Evolutionary conservation across 2,113 vertebrate genomes (phyloP).

Genomic region (Corydoras maculifer): DNA sequence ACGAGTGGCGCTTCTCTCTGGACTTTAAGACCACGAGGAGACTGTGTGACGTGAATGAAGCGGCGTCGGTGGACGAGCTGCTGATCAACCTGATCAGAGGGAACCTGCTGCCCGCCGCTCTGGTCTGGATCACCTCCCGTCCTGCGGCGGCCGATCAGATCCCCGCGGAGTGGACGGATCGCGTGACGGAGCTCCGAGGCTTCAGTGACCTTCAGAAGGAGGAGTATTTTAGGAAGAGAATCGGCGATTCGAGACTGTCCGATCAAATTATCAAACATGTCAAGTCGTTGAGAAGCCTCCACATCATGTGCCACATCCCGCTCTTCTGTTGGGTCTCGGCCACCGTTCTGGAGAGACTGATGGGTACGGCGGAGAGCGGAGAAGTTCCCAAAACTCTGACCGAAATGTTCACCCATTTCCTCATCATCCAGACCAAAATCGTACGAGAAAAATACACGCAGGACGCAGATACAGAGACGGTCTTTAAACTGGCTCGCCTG

Average conservation of each 20-base stretch:
- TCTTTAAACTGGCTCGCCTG: not conserved
- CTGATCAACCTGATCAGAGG: slow-evolving; percentile 16
- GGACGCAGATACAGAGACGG: not conserved
- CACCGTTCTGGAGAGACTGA: slow-evolving; percentile 2
- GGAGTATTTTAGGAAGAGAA: slow-evolving; percentile 4
- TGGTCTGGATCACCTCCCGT: slow-evolving; percentile 6
- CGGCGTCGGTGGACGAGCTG: slow-evolving; percentile 1
- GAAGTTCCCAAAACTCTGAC: slow-evolving; percentile 3
- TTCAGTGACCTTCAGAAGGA: slow-evolving; percentile 4
- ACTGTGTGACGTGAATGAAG: slow-evolving; percentile 4
- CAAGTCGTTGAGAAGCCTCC: slow-evolving; percentile 3
- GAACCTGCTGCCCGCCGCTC: slow-evolving; percentile 15
- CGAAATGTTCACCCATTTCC: slow-evolving; percentile 6
- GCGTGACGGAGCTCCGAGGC: slow-evolving; percentile 6
- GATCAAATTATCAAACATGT: not conserved
- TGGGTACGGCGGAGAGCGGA: not conserved
- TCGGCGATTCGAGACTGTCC: not conserved
- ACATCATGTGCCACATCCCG: slow-evolving; percentile 18
- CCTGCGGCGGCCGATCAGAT: slow-evolving; percentile 7
- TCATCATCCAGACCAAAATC: slow-evolving; percentile 1
- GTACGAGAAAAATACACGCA: not conserved
- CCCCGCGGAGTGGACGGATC: not conserved
- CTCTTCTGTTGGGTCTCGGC: slow-evolving; percentile 14
- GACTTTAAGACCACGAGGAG: slow-evolving; percentile 2
- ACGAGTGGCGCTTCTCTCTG: slow-evolving; percentile 8